Evolutionary conservation across 1,140 invertebrate genomes (phyloP), one percentile per base, ranked within the genome.

Genomic region (Mylabris phalerata): DNA sequence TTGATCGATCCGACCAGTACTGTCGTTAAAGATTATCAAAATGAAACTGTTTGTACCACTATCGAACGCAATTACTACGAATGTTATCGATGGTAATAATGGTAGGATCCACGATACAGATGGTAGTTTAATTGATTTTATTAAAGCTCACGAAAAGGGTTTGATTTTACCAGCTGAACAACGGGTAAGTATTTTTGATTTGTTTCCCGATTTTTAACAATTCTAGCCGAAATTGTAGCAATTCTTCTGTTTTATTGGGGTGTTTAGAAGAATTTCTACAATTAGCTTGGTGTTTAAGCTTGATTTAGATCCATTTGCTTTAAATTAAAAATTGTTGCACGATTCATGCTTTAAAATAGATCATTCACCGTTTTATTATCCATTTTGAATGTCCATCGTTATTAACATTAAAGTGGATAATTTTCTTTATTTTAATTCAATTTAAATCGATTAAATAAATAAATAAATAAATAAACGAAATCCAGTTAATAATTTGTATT

Each of bases 131-230:
- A 80, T 93, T 65, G 88, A 92, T 79, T 84, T 95, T 71, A 77
- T 88, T 58, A 92, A 93, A 79, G 94, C 94, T 66, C 80, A 85
- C 71, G 87, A 93, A 71, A 85, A 86, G 75, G 90, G 92, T 69
- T 86, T 88, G 76, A 84, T 94, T 64, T 82, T 94, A 76, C 84
- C 92, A 72, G 91, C 90, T 73, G 88, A 92, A 83, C 88, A 90
- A 72, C 84, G 91, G 90, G 92, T 95, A 84, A 93, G 91, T 88
- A 38, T 24, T 25, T 9, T 39, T 24, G 42, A 26, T 48, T 41
- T 57, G 26, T 6, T 13, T 6, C 6, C 44, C 44, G 24, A 9
- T 6, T 40, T 40, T 40, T 19, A 19, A 19, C 13, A 13, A 13
- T 13, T 13, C 13, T 19, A 19, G 19, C 19, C 19, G 19, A 19